Conservation (phyloP, 1,140 invertebrate species). For the Periplaneta americana region DNA sequence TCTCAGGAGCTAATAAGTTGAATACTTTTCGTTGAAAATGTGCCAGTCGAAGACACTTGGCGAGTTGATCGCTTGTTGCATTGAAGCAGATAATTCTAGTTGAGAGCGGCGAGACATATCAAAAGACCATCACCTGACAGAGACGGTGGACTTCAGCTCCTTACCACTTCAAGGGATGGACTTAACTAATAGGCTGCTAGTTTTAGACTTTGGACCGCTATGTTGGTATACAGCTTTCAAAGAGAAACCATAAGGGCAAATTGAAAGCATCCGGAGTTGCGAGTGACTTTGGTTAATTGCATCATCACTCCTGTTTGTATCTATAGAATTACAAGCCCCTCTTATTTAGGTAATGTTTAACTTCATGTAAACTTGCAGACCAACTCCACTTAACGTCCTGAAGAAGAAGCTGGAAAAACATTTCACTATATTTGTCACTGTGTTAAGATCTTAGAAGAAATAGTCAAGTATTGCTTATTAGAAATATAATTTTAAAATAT, state of each 20-base stretch:
- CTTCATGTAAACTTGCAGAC: neutral
- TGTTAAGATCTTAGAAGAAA: no score
- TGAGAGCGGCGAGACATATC: neutral
- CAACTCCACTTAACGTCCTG: neutral
- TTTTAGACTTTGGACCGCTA: neutral
- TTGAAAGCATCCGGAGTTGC: neutral
- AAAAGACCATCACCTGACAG: neutral
- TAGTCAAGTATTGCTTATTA: no score
- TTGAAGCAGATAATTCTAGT: neutral
- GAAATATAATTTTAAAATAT: no score
- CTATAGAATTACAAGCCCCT: neutral
- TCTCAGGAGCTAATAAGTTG: no score
- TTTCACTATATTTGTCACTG: no score
- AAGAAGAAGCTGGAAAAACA: neutral
- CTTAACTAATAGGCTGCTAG: neutral
- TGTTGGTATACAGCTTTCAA: neutral
- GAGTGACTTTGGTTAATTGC: neutral
- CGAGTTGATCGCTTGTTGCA: neutral
- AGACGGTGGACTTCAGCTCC: neutral
- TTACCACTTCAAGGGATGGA: neutral
- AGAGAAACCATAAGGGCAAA: neutral
- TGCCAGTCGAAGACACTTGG: no score
- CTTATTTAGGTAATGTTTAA: neutral
- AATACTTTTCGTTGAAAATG: no score
- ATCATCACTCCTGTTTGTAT: neutral